phyloP scores from a whole-genome alignment of 2,797 vertebrate species.

The Rhinophrynus dorsalis region DNA sequence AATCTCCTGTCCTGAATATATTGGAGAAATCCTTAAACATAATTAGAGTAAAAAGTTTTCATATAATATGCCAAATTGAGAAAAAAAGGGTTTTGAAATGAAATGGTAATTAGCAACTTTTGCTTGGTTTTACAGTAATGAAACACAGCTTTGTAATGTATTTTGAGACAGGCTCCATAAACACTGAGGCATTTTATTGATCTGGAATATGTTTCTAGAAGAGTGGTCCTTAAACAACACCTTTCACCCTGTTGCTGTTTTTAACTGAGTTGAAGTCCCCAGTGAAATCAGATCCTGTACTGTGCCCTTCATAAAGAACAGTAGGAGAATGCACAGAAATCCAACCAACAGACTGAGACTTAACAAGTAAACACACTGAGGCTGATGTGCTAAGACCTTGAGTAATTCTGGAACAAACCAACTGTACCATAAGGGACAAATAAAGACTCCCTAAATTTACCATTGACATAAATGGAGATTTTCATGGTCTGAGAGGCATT shows the following conservation, averaged over 20 bases:
- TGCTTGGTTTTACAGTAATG: neutral
- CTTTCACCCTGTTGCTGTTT: neutral
- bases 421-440: too few species aligned
- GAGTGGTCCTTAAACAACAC: neutral
- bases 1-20: too few species aligned
- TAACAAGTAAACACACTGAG: too few species aligned
- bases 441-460: too few species aligned
- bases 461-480: too few species aligned
- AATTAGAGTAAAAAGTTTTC: too few species aligned
- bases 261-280: neutral
- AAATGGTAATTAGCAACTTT: neutral
- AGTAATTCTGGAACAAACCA: too few species aligned
- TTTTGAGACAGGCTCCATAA: slow-evolving; percentile 14
- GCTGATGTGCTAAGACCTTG: too few species aligned
- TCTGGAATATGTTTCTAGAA: slow-evolving; percentile 18
- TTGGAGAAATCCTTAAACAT: too few species aligned
- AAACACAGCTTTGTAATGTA: slow-evolving; percentile 5
- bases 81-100: neutral
- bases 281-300: neutral
- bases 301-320: neutral
- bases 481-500: too few species aligned
- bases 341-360: neutral
- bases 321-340: neutral
- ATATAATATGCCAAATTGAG: too few species aligned
- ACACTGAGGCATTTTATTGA: slow-evolving; percentile 1